These are phyloP conservation scores for Alfaro cultratus DNA, from an alignment of 2,797 vertebrate species.

Conservation along the genomic window DNA sequence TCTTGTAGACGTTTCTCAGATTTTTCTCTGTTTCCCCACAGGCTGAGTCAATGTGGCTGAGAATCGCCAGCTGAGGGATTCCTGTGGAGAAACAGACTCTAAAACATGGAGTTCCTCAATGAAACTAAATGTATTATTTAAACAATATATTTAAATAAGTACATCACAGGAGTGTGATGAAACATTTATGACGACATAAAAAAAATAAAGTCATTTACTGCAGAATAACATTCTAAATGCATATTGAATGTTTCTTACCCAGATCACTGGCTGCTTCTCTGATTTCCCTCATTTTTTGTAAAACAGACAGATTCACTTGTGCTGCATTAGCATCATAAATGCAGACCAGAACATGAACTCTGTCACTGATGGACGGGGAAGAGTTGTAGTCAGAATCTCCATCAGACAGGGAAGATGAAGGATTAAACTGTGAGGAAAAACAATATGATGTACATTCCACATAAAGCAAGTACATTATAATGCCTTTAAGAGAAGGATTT, in stretches of 20 bases:
- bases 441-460: not conserved
- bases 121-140: not conserved
- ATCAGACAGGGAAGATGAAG: fast-evolving
- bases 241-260: slow-evolving; percentile 8
- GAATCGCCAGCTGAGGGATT: slow-evolving; percentile 25
- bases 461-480: not conserved
- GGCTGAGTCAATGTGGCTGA: slow-evolving; percentile 11
- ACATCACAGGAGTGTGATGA: too few relatives aligned
- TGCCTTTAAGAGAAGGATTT: not conserved
- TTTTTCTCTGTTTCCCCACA: too few relatives aligned
- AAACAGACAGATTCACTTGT: not conserved
- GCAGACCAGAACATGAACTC: slow-evolving; percentile 39
- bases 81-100: slow-evolving; percentile 3
- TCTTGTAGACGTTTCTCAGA: slow-evolving; percentile 28
- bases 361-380: slow-evolving; percentile 8
- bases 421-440: slow-evolving; percentile 33
- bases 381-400: not conserved
- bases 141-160: not conserved
- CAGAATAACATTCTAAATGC: not conserved
- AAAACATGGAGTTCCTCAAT: too few relatives aligned
- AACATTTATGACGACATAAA: not conserved
- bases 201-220: not conserved
- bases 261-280: slow-evolving; percentile 19
- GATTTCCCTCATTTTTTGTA: slow-evolving; percentile 22
- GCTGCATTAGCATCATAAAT: not conserved